A percentile compares a stretch with the other conserved stretches of the same genome.
phyloP scores from a whole-genome alignment of 2,888 invertebrate species.

The Siphonodentalium dalli region DNA sequence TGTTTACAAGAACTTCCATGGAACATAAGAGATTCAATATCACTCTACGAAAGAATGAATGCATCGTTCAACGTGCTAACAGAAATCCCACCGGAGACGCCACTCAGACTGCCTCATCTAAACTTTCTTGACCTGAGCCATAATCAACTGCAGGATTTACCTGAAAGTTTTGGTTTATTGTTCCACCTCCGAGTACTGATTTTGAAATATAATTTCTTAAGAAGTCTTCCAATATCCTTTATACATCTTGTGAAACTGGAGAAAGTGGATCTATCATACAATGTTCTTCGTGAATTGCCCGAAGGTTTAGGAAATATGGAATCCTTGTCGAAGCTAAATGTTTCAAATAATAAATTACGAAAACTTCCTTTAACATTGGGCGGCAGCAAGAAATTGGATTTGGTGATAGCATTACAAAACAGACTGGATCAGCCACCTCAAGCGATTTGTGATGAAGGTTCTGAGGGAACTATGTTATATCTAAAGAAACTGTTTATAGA shows the following conservation, averaged over 20 bases:
- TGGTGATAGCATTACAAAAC: conserved; percentile 56
- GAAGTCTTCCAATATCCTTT: conserved; percentile 54
- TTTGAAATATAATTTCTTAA: conserved; percentile 55
- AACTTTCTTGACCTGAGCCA: conserved; percentile 58
- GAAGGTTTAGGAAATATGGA: conserved; percentile 58
- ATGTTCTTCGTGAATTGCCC: conserved; percentile 53
- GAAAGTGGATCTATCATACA: conserved; percentile 61
- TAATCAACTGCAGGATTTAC: conserved; percentile 56
- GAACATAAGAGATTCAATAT: conserved; percentile 57
- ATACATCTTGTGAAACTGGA: conserved; percentile 56
- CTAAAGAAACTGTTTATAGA: conserved; percentile 43
- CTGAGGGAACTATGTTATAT: conserved; percentile 49
- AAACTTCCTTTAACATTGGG: conserved; percentile 57
- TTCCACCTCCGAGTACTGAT: conserved; percentile 59
- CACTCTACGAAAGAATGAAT: conserved; percentile 61
- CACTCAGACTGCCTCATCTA: conserved; percentile 62
- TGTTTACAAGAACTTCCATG: conserved; percentile 60
- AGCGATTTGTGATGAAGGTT: conserved; percentile 57
- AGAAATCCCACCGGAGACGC: conserved; percentile 59
- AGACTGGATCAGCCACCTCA: conserved; percentile 56
- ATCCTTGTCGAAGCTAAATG: conserved; percentile 54
- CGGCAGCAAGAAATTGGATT: conserved; percentile 39
- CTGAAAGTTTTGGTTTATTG: conserved; percentile 60
- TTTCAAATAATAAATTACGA: conserved; percentile 57
- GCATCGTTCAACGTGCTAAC: conserved; percentile 61